Percentiles rank a stretch among this genome's conserved stretches.
phyloP scores from a whole-genome alignment of 2,888 invertebrate genomes.

The Lysandra coridon region DNA sequence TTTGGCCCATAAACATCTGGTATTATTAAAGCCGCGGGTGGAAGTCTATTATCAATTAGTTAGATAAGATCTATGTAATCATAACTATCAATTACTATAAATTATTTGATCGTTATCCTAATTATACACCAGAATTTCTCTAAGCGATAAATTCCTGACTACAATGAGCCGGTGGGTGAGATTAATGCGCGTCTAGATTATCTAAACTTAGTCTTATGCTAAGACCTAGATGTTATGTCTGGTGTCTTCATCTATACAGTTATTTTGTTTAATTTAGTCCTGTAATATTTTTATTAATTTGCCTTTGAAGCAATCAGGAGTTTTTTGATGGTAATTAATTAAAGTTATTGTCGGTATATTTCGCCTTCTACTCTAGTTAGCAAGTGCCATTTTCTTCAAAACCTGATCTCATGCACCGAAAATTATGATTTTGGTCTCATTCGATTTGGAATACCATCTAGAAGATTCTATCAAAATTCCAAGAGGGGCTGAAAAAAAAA shows the following conservation, averaged over 20 bases:
- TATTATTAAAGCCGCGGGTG: neutral
- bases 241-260: neutral
- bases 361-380: no score
- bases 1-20: neutral
- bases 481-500: no score
- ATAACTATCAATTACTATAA: conserved; percentile 5
- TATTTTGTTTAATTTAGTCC: neutral
- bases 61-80: neutral
- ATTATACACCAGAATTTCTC: conserved; percentile 13
- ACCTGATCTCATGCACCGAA: no score
- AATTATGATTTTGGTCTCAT: no score
- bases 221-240: neutral
- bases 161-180: conserved; percentile 19
- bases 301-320: no score
- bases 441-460: no score
- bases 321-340: no score
- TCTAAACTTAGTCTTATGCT: neutral
- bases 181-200: neutral
- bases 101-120: conserved; percentile 13
- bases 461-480: no score
- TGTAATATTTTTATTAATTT: no score
- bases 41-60: neutral
- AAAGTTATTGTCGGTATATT: no score
- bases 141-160: conserved; percentile 17
- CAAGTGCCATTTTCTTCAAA: no score